These are phyloP conservation scores for Thalpophila matura DNA, from an alignment of 2,888 invertebrate species.

Conservation along the genomic window DNA sequence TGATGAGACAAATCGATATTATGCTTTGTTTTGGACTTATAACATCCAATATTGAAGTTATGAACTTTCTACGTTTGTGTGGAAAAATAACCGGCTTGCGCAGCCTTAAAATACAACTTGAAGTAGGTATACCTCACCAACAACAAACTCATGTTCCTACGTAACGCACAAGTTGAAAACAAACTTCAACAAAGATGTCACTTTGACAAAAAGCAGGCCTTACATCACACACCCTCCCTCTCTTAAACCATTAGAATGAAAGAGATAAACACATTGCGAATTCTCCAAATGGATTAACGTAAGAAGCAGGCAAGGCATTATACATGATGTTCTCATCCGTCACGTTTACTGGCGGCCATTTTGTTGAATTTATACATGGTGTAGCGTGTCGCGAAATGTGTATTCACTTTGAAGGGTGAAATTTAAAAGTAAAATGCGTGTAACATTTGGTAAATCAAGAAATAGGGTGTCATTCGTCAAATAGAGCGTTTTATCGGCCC, in stretches of 20 bases:
- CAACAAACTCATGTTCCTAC: conserved; percentile 11
- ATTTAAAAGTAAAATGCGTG: background rate
- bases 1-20: no score
- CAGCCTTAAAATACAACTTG: no score
- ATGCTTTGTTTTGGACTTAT: no score
- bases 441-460: conserved; percentile 8
- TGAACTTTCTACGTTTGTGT: no score
- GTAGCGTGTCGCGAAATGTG: conserved; percentile 35
- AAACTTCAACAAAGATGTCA: conserved; percentile 45
- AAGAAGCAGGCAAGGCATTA: conserved; percentile 51
- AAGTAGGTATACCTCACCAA: background rate
- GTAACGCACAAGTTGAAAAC: conserved; percentile 20
- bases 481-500: background rate
- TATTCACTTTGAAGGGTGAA: conserved; percentile 26
- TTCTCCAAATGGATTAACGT: conserved; percentile 57
- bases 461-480: background rate
- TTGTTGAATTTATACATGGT: conserved; percentile 53
- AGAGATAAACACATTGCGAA: conserved; percentile 22
- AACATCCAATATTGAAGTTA: no score
- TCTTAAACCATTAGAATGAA: conserved; percentile 19
- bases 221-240: conserved; percentile 25
- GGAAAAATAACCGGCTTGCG: no score
- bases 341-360: conserved; percentile 62
- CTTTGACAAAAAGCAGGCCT: conserved; percentile 19
- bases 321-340: conserved; percentile 64